Conservation (phyloP, 2,888 invertebrate genomes). For the Ophraella communa region DNA sequence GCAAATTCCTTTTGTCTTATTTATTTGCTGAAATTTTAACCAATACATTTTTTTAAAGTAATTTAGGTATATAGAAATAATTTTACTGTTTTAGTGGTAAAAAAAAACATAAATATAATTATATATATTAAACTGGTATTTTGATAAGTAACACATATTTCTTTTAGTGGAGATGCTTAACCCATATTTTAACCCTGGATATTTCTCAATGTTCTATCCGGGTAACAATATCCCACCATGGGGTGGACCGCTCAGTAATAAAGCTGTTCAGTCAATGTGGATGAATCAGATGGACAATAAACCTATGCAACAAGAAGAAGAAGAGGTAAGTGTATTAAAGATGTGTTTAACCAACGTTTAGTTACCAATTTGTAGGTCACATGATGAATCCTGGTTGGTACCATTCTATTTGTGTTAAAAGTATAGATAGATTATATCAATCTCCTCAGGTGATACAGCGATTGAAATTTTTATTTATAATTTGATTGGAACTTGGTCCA, state of each 20-base stretch:
- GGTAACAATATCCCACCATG: slow-evolving; percentile 50
- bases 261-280: slow-evolving; percentile 68
- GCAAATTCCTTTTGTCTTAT: too few relatives aligned
- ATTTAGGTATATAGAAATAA: too few relatives aligned
- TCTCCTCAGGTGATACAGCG: too few relatives aligned
- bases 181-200: slow-evolving; percentile 53
- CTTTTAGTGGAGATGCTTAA: slow-evolving; percentile 48
- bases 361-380: not conserved
- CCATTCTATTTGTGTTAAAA: too few relatives aligned
- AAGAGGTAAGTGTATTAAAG: slow-evolving; percentile 44
- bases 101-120: too few relatives aligned
- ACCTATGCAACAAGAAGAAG: slow-evolving; percentile 54
- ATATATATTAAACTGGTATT: not conserved
- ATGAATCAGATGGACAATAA: slow-evolving; percentile 60
- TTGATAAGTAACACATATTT: not conserved
- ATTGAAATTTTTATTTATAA: too few relatives aligned
- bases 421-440: too few relatives aligned
- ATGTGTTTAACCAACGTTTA: slow-evolving; percentile 11
- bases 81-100: too few relatives aligned
- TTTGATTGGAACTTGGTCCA: too few relatives aligned
- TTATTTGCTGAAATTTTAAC: too few relatives aligned
- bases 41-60: too few relatives aligned
- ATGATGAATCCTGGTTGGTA: not conserved
- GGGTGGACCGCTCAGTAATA: slow-evolving; percentile 59
- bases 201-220: slow-evolving; percentile 46